These are phyloP conservation scores for Nasonovia ribisnigri DNA, from an alignment of 2,888 invertebrate species.

Conservation along the genomic window DNA sequence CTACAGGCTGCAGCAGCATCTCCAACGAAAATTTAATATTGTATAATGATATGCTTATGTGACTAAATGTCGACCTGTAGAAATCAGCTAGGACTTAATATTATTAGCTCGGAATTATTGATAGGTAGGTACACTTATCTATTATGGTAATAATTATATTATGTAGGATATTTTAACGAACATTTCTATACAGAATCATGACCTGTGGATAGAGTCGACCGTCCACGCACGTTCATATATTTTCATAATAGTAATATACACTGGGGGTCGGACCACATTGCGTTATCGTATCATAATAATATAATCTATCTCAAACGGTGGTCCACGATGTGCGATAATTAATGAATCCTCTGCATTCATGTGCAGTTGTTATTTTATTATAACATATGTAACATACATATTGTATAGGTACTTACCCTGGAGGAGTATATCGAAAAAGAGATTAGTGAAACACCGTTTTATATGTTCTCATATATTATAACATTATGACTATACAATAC, in stretches of 20 bases:
- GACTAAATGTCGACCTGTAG: too few relatives aligned
- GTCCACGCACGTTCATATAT: not conserved
- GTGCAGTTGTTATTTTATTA: not conserved
- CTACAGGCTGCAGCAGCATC: too few relatives aligned
- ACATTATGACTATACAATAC: too few relatives aligned
- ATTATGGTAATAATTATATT: not conserved
- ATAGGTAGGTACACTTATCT: too few relatives aligned
- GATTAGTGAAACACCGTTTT: not conserved
- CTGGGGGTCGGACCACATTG: not conserved
- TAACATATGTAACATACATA: not conserved
- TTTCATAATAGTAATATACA: not conserved
- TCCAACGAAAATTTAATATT: too few relatives aligned
- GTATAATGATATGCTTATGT: too few relatives aligned
- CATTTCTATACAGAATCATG: not conserved
- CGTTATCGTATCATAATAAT: not conserved
- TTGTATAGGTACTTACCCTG: not conserved
- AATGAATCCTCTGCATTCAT: not conserved
- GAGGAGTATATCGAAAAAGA: not conserved
- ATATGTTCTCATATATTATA: not conserved
- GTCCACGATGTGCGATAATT: not conserved
- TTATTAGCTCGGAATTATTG: too few relatives aligned
- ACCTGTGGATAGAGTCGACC: conserved; percentile 6
- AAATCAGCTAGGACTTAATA: too few relatives aligned
- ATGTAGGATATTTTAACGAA: not conserved
- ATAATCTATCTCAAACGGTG: not conserved